These are phyloP conservation scores for Odontophorus gujanensis DNA, from an alignment of 2,113 vertebrate genomes.

Conservation along the genomic window DNA sequence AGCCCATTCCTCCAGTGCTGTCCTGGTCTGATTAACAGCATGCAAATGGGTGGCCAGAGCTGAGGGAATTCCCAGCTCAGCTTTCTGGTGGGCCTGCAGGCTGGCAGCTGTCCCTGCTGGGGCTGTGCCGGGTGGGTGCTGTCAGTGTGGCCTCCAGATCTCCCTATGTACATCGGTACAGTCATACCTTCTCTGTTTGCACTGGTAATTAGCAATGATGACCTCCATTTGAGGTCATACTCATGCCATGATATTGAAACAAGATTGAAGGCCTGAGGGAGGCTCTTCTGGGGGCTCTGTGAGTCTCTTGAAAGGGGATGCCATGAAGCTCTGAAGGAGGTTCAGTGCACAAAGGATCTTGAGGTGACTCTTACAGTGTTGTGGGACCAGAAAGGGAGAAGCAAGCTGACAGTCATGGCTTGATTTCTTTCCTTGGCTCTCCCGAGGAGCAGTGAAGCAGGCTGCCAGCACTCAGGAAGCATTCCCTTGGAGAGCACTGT, in stretches of 20 bases:
- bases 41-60: not conserved
- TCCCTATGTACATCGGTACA: not conserved
- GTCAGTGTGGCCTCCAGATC: not conserved
- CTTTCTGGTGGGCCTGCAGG: not conserved
- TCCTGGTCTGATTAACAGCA: not conserved
- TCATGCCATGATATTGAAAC: not conserved
- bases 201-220: conserved; percentile 25
- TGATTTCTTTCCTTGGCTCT: not conserved
- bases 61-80: conserved; percentile 8
- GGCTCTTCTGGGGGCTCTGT: not conserved
- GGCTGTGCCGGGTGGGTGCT: not conserved
- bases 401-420: not conserved
- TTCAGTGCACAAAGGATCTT: too few species aligned
- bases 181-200: not conserved
- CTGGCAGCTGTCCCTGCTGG: not conserved
- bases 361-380: not conserved
- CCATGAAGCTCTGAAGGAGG: too few species aligned
- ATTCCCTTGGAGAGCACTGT: not conserved
- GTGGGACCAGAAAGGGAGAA: not conserved
- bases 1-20: not conserved
- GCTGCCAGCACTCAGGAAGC: not conserved
- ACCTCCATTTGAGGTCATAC: not conserved
- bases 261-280: not conserved
- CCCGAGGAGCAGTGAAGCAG: not conserved
- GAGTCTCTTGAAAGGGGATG: not conserved